These are phyloP conservation scores for Poeciliopsis paucimaculata DNA, from an alignment of 2,797 vertebrate species.

Conservation along the genomic window DNA sequence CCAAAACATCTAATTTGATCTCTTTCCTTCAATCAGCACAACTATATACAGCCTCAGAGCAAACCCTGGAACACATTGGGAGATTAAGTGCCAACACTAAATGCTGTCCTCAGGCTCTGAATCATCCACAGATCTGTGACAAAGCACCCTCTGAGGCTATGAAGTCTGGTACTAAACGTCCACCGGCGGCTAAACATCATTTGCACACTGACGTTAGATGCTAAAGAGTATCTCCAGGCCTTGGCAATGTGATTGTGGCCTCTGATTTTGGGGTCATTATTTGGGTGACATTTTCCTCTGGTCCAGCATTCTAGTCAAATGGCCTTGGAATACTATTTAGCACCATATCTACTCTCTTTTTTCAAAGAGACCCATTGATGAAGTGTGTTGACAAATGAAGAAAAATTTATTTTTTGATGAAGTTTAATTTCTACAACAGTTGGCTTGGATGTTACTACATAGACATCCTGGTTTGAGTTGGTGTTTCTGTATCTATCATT, in stretches of 20 bases:
- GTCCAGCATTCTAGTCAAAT: constrained; percentile 51
- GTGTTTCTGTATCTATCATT: not conserved
- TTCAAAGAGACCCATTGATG: constrained; percentile 23
- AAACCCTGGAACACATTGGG: constrained; percentile 53
- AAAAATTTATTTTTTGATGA: constrained; percentile 19
- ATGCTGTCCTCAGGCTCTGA: constrained; percentile 53
- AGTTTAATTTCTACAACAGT: not conserved
- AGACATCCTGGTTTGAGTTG: not conserved
- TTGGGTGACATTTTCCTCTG: constrained; percentile 68
- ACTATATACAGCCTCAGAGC: constrained; percentile 53
- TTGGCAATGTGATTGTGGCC: constrained; percentile 57
- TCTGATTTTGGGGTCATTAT: constrained; percentile 72
- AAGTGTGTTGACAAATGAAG: constrained; percentile 7
- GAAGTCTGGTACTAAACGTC: constrained; percentile 76
- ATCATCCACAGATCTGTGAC: constrained; percentile 71
- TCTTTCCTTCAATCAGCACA: constrained; percentile 64
- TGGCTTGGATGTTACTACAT: no score
- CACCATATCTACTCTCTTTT: constrained; percentile 48
- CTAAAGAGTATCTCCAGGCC: constrained; percentile 68
- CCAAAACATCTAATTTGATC: constrained; percentile 71
- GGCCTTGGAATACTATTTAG: constrained; percentile 46
- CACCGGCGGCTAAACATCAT: constrained; percentile 62
- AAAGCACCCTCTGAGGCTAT: constrained; percentile 52
- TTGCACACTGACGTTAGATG: constrained; percentile 58
- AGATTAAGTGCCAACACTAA: constrained; percentile 72